Conservation (phyloP, 1,140 invertebrate genomes). For the Ctenoplectra terminalis region DNA sequence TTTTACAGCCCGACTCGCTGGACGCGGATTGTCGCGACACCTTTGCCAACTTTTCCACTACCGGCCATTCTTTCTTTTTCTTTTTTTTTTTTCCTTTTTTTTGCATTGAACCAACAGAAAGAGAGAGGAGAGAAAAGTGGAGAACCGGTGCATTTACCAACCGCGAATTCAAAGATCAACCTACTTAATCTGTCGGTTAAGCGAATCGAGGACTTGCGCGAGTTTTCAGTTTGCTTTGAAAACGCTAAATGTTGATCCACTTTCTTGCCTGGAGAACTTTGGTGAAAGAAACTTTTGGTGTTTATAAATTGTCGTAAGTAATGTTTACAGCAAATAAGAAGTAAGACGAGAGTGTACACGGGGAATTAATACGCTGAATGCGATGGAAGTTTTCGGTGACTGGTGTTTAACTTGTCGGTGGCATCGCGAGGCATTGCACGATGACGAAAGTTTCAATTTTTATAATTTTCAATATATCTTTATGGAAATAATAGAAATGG, state of each 20-base stretch:
- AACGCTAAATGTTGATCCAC: neutral
- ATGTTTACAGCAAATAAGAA: too few species aligned
- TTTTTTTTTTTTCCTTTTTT: neutral
- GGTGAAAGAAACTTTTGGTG: too few species aligned
- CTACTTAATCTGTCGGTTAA: conserved; percentile 25
- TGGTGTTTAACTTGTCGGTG: too few species aligned
- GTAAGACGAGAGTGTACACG: too few species aligned
- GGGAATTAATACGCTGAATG: too few species aligned
- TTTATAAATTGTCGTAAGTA: too few species aligned
- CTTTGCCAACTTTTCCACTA: conserved; percentile 41
- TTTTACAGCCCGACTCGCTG: conserved; percentile 34
- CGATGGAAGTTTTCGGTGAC: too few species aligned
- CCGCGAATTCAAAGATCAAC: conserved; percentile 3
- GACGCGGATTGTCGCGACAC: conserved; percentile 47
- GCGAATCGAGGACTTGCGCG: neutral
- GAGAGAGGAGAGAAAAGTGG: neutral
- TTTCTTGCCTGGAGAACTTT: neutral
- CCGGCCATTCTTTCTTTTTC: neutral
- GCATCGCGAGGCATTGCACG: too few species aligned
- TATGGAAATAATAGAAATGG: too few species aligned
- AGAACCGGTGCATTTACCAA: neutral
- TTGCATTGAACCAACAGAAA: conserved; percentile 2
- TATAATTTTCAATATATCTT: too few species aligned
- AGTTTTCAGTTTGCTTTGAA: neutral
- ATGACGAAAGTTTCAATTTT: too few species aligned